A percentile compares a stretch with the other conserved stretches of the same genome.
Conservation (phyloP, 2,797 vertebrate genomes). For the Tachyglossus aculeatus region DNA sequence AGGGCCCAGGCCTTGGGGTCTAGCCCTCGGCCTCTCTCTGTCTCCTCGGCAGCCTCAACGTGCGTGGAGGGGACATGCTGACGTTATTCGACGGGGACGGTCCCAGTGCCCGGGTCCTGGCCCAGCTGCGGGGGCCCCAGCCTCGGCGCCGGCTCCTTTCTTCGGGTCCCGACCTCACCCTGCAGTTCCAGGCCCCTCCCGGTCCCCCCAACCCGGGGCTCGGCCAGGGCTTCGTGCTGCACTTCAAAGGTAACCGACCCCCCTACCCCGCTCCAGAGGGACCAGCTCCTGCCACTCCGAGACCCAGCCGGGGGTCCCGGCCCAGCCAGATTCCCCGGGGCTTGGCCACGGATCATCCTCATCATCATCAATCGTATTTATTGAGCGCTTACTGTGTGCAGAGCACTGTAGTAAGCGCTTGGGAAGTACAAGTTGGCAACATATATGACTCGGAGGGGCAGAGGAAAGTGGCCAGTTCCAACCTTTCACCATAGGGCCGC, state of each 20-base stretch:
- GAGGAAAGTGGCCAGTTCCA: no score
- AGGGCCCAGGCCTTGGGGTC: background rate
- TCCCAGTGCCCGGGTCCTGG: constrained; percentile 85
- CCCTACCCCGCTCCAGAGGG: background rate
- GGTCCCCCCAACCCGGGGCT: constrained; percentile 86
- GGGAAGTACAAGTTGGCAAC: no score
- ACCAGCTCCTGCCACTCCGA: background rate
- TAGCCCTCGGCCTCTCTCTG: background rate
- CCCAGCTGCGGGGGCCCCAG: constrained; percentile 86
- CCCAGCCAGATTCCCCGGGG: background rate
- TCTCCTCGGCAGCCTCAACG: constrained; percentile 80
- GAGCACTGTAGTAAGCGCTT: no score
- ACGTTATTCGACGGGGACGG: constrained; percentile 88
- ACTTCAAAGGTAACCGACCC: constrained; percentile 81
- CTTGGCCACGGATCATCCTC: no score
- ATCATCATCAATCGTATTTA: no score
- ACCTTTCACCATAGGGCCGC: no score
- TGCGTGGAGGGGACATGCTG: constrained; percentile 87
- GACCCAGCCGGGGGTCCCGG: background rate
- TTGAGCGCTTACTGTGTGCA: no score
- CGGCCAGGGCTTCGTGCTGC: constrained; percentile 91
- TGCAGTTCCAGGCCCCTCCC: constrained; percentile 91
- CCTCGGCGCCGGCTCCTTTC: constrained; percentile 88
- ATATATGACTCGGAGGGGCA: no score
- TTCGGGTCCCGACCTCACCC: constrained; percentile 88